These are phyloP conservation scores for Petrolisthes manimaculis DNA, from an alignment of 2,888 invertebrate species.

Conservation along the genomic window DNA sequence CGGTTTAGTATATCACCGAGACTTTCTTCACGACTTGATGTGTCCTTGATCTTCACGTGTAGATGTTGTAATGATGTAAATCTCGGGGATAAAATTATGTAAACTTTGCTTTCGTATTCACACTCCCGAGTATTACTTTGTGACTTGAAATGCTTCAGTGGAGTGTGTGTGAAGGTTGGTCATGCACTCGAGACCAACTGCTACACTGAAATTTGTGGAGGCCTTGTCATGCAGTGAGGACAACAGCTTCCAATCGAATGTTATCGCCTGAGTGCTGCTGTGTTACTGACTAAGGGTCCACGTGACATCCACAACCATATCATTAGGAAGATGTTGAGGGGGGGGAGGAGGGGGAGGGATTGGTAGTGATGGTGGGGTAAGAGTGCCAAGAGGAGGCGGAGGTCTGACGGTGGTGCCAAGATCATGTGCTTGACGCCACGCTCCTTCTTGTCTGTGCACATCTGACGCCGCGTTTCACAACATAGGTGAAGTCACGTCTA, in stretches of 20 bases:
- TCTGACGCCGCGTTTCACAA: slow-evolving; percentile 11
- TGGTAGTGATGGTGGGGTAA: neutral
- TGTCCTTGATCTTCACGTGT: too few species aligned
- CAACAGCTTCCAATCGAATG: neutral
- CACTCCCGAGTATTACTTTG: too few species aligned
- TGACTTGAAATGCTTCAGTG: neutral
- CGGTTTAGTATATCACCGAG: too few species aligned
- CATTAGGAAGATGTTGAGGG: slow-evolving; percentile 11
- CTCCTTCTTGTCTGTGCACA: neutral
- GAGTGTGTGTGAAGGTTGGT: neutral
- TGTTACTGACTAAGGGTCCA: slow-evolving; percentile 48
- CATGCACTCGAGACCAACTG: too few species aligned
- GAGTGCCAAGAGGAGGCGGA: slow-evolving; percentile 33
- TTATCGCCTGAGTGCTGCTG: slow-evolving; percentile 27
- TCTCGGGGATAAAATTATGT: too few species aligned
- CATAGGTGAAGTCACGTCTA: neutral
- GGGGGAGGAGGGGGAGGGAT: slow-evolving; percentile 7
- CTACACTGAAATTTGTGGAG: too few species aligned
- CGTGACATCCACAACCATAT: slow-evolving; percentile 40
- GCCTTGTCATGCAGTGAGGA: too few species aligned
- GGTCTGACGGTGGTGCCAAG: slow-evolving; percentile 45
- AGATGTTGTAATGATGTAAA: too few species aligned
- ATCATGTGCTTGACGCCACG: slow-evolving; percentile 58
- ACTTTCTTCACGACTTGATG: too few species aligned
- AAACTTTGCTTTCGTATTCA: too few species aligned